Evolutionary conservation across 2,797 vertebrate species (phyloP), one percentile per base, ranked within the genome.

Genomic region (Peromyscus nudipes): DNA sequence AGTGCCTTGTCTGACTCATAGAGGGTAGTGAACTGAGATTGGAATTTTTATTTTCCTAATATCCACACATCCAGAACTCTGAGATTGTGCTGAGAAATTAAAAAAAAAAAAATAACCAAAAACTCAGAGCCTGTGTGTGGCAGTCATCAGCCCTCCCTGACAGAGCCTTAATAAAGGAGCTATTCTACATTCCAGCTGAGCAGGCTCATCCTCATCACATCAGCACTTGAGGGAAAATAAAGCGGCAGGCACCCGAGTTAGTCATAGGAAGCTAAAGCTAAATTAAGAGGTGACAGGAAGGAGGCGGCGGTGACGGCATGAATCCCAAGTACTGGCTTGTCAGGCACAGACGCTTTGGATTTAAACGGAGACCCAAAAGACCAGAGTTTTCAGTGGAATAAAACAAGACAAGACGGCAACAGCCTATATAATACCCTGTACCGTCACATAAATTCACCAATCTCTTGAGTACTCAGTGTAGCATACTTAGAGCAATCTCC

Each of bases 211-310:
- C 90, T 31, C 31, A 40, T 69, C 46, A 80, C 17, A 8, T 82
- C 76, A 82, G 93, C 81, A 46, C 37, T 37, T 3, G 67, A 9
- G 55, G 77, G 85, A 83, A 88, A 95, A 89, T 71, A 93, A 96
- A 95, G 76, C 21, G 19, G 60, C 40, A 82, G 93, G 81, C 57
- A 6, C 93, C 55, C 57, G 77, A 95, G 77, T 89, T 91, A 96
- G 93, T 95, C 55, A 95, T 2, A 80, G 49, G 67, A 80, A 94
- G 71, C 84, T 80, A 52, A 92, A 82, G 73, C 92, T 97, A 96
- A 96, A 96, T 93, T 94, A 96, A 96, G 95, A 84, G 60, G 81
- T 71, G 88, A 60, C 64, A 67, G 65, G 37, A 55, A 65, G 60
- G 88, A 77, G 79, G 93, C 40, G 37, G 86, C 7, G 13, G 49